Base-by-base conservation (phyloP, 2,888 invertebrate species). In the Plusia festucae region DNA sequence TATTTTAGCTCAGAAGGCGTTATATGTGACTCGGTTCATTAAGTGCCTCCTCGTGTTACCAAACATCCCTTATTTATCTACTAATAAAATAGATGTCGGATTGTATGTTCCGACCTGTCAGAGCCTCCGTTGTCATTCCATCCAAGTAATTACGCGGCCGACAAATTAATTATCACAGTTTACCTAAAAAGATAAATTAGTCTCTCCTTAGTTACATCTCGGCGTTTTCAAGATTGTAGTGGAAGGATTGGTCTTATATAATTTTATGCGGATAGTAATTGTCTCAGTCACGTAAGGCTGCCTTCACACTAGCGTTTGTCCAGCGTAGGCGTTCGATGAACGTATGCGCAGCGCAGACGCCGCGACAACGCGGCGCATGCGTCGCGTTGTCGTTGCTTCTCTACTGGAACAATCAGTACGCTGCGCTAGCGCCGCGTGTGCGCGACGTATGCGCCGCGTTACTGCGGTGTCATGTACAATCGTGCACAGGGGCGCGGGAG, bases 141-240 rank as follows among this genome's bases (percentile, higher is more conserved):
- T 18, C 53, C 32, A 8, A 60, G 60, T 60, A 70, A 67, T 77
- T 76, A 70, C 27, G 20, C 52, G 52, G 11, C 59, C 53, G 61
- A 66, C 60, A 62, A 73, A 76, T 68, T 65, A 73, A 76, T 77
- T 78, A 76, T 53, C 57, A 16, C 61, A 52, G 40, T 32, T 51
- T 53, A 60, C 32, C 27, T n/a, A 16, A 30, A 40, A 56, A 64
- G 49, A 68, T 60, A 54, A 54, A 65, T 78, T 58, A 44, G 55
- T 40, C 64, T 60, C 63, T 62, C 52, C 60, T 54, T 32, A 27
- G 46, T 46, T 49, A 22, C n/a, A 27, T 11, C 9, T 13, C 32
- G 3, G 8, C 5, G 15, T 59, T 59, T 55, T 24, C 46, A 2
- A 5, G 24, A 24, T 5, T n/a, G n/a, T n/a, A n/a, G n/a, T n/a